Conservation (phyloP, 1,140 invertebrate genomes). For the Homarus americanus region DNA sequence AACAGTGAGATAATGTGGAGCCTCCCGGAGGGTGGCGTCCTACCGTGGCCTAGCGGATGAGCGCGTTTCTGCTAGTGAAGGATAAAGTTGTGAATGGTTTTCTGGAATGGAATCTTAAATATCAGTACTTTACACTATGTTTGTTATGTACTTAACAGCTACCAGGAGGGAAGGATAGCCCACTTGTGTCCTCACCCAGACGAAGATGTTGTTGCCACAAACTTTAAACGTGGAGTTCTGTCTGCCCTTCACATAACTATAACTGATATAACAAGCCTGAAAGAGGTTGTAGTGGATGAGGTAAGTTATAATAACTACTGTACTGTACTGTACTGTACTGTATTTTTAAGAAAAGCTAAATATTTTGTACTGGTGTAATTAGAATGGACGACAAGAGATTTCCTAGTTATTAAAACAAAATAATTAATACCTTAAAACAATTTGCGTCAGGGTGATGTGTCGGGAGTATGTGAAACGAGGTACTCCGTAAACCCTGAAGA, state of each 20-base stretch:
- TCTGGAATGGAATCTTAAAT: too few species aligned
- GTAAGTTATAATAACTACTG: not conserved
- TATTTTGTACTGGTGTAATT: not conserved
- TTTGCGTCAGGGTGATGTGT: slow-evolving; percentile 49
- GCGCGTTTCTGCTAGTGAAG: too few species aligned
- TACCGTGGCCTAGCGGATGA: too few species aligned
- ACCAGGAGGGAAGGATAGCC: slow-evolving; percentile 37
- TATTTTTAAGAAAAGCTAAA: not conserved
- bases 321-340: not conserved
- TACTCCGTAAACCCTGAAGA: slow-evolving; percentile 8
- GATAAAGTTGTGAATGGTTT: too few species aligned
- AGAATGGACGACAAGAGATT: not conserved
- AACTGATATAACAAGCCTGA: not conserved
- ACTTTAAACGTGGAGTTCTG: slow-evolving; percentile 61
- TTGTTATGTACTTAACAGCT: slow-evolving; percentile 1
- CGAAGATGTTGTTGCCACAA: slow-evolving; percentile 52
- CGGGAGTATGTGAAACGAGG: slow-evolving; percentile 38
- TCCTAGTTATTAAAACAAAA: not conserved
- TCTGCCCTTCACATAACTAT: slow-evolving; percentile 40
- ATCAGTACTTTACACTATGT: too few species aligned
- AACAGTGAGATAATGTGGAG: too few species aligned
- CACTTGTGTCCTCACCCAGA: slow-evolving; percentile 46
- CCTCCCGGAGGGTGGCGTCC: too few species aligned
- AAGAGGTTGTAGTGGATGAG: slow-evolving; percentile 39
- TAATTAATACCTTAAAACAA: not conserved